A percentile compares a stretch with the other conserved stretches of the same genome.
These are phyloP conservation scores for Mico argentatus DNA, from an alignment of 2,797 vertebrate genomes.

Conservation along the genomic window DNA sequence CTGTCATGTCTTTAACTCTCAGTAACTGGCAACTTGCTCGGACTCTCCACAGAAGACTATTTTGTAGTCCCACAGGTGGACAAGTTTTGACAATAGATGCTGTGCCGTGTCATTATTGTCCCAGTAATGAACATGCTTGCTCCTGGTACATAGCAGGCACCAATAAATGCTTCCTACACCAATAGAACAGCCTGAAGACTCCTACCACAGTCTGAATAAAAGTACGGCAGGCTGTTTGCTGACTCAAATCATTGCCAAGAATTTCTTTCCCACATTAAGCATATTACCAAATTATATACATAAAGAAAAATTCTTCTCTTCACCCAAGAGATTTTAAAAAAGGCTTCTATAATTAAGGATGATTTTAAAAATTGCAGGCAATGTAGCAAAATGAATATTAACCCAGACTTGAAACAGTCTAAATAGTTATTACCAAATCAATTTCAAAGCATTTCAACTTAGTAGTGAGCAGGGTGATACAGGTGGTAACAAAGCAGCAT, in stretches of 20 bases:
- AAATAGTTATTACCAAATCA: slow-evolving; percentile 75
- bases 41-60: not conserved
- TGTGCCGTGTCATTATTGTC: not conserved
- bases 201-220: not conserved
- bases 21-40: not conserved
- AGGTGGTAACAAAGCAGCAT: slow-evolving; percentile 26
- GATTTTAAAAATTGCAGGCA: slow-evolving; percentile 73
- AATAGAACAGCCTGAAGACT: not conserved
- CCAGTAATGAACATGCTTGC: not conserved
- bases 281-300: slow-evolving; percentile 50
- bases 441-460: slow-evolving; percentile 60
- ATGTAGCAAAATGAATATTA: slow-evolving; percentile 71
- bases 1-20: not conserved
- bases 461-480: not conserved
- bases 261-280: slow-evolving; percentile 3
- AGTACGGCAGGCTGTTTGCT: not conserved
- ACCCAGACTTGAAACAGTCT: slow-evolving; percentile 65
- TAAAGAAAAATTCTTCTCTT: slow-evolving; percentile 64
- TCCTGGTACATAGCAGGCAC: not conserved
- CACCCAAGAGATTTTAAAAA: slow-evolving; percentile 51
- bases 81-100: slow-evolving; percentile 2
- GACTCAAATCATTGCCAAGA: not conserved
- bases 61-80: not conserved
- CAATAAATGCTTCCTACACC: not conserved
- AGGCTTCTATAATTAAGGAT: slow-evolving; percentile 71